Conservation (phyloP, 2,797 vertebrate species). For the Rhadinocentrus ornatus region DNA sequence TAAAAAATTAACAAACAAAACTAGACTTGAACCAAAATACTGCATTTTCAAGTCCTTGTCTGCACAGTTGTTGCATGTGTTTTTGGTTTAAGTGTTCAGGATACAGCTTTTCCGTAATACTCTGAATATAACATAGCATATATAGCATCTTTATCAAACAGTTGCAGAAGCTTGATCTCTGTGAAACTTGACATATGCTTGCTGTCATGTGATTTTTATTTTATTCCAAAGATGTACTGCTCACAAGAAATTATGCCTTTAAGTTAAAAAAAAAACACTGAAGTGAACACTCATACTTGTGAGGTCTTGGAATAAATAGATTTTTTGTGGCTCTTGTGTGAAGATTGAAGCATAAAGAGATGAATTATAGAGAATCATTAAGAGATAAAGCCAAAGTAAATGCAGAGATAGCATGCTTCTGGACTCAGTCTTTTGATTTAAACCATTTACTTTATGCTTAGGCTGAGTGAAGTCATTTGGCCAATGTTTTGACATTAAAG, state of each 20-base stretch:
- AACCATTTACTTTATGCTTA: neutral
- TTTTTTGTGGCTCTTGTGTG: neutral
- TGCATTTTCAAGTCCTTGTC: neutral
- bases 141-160: too few species aligned
- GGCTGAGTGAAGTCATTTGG: conserved; percentile 1
- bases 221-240: neutral
- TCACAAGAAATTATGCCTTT: neutral
- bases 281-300: neutral
- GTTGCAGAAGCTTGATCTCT: neutral
- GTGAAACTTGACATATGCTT: neutral
- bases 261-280: neutral
- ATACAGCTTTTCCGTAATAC: neutral
- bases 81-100: neutral
- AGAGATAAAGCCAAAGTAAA: conserved; percentile 16
- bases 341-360: neutral
- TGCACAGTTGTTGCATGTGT: neutral
- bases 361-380: neutral
- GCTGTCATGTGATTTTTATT: too few species aligned
- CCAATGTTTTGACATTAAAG: conserved; percentile 8
- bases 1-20: neutral
- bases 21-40: neutral
- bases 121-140: too few species aligned
- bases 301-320: neutral
- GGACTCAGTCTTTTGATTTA: neutral
- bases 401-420: neutral